Evolutionary conservation across 2,797 vertebrate species (phyloP).

Genomic region (Cephalopachus bancanus): DNA sequence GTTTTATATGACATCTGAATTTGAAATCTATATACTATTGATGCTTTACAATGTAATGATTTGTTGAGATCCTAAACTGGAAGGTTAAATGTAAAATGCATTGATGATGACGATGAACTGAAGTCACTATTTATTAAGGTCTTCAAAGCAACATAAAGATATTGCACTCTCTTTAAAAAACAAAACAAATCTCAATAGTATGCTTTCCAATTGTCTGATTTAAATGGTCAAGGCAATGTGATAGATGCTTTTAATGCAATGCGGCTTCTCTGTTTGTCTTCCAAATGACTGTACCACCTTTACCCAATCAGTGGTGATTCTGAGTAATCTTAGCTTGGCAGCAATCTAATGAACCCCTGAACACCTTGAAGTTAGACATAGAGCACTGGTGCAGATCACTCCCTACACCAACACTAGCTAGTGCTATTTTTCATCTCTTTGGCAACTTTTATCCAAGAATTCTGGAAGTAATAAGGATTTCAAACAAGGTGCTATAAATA

Average conservation of each 20-base stretch:
- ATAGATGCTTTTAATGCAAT: background rate
- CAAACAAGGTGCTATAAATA: background rate
- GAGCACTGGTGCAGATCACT: background rate
- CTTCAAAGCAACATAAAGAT: slow-evolving; percentile 34
- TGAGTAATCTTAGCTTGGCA: background rate
- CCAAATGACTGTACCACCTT: background rate
- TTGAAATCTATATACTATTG: slow-evolving; percentile 74
- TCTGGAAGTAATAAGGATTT: background rate
- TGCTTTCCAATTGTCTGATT: slow-evolving; percentile 45
- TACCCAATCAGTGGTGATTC: background rate
- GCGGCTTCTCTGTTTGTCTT: background rate
- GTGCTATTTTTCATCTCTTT: background rate
- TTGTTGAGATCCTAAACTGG: slow-evolving; percentile 55
- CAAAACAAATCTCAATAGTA: background rate
- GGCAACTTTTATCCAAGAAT: slow-evolving; percentile 36
- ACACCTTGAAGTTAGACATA: background rate
- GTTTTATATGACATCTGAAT: slow-evolving; percentile 68
- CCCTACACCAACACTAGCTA: background rate
- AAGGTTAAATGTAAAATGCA: slow-evolving; percentile 62
- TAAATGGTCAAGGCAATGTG: background rate
- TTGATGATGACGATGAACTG: background rate
- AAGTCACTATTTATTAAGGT: slow-evolving; percentile 56
- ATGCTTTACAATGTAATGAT: slow-evolving; percentile 62
- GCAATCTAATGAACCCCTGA: background rate
- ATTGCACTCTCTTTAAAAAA: slow-evolving; percentile 2